phyloP scores from a whole-genome alignment of 2,888 invertebrate species.

The Patella ulyssiponensis region DNA sequence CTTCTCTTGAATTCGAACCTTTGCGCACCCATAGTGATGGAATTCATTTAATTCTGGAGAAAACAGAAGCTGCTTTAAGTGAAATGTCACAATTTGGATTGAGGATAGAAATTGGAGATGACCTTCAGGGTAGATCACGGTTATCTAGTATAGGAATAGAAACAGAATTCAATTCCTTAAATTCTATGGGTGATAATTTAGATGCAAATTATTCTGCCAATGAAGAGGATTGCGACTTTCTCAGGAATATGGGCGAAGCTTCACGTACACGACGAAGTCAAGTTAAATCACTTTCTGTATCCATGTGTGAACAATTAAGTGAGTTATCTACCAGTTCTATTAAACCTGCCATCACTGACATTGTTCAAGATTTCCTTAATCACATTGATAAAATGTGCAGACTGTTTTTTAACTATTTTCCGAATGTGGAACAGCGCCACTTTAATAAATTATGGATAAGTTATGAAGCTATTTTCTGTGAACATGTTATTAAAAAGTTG shows the following conservation, averaged over 20 bases:
- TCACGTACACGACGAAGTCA: not conserved
- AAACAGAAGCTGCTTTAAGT: slow-evolving; percentile 28
- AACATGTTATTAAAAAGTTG: slow-evolving; percentile 47
- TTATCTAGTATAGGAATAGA: not conserved
- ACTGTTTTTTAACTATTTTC: slow-evolving; percentile 26
- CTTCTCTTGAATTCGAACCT: slow-evolving; percentile 24
- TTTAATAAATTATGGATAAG: slow-evolving; percentile 58
- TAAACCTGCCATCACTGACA: slow-evolving; percentile 33
- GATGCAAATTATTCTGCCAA: not conserved
- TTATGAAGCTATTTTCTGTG: slow-evolving; percentile 60
- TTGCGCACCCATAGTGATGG: slow-evolving; percentile 35
- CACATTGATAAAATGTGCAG: slow-evolving; percentile 42
- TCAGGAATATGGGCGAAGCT: not conserved
- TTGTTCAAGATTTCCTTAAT: slow-evolving; percentile 40
- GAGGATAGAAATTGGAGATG: not conserved
- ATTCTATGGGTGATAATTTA: not conserved
- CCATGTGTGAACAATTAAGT: not conserved
- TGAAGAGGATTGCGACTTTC: not conserved
- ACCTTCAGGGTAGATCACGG: not conserved
- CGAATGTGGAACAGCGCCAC: slow-evolving; percentile 20
- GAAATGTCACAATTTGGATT: not conserved
- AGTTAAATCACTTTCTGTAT: not conserved
- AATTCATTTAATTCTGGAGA: slow-evolving; percentile 31
- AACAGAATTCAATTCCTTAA: not conserved
- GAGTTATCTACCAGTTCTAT: slow-evolving; percentile 21